Evolutionary conservation across 1,140 invertebrate genomes (phyloP), one percentile per base, ranked within the genome.

Genomic region (Eueides isabella): DNA sequence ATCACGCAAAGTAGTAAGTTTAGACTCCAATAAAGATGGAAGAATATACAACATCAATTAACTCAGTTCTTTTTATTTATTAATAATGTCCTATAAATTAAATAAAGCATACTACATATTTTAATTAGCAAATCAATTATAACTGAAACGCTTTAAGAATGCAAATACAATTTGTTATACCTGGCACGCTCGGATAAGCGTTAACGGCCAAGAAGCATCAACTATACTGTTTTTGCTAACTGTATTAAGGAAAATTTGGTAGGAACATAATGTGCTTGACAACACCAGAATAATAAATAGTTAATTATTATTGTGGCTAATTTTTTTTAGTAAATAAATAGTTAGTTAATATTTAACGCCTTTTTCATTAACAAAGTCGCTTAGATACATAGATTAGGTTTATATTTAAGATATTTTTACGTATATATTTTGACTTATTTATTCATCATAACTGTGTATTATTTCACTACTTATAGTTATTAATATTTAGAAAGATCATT

Each of bases 41-140:
- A n/a, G n/a, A n/a, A n/a, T n/a, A n/a, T n/a, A n/a, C n/a, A n/a
- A n/a, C n/a, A n/a, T n/a, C n/a, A n/a, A n/a, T n/a, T n/a, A n/a
- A n/a, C n/a, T n/a, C n/a, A n/a, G n/a, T n/a, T n/a, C n/a, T n/a
- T n/a, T n/a, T n/a, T n/a, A n/a, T n/a, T n/a, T n/a, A n/a, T n/a
- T n/a, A n/a, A n/a, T n/a, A n/a, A n/a, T n/a, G n/a, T n/a, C n/a
- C n/a, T n/a, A n/a, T 55, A 55, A 55, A 55, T 55, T 26, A 4
- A 44, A 44, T 44, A 44, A 44, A 19, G 41, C 41, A 16, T 44
- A 44, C 41, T 35, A 29, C 11, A 64, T 73, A 66, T 73, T 73
- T 68, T 73, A 38, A 73, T 63, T 68, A 63, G 38, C 30, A 63
- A 73, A 73, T 73, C 66, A 68, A 68, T 68, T 73, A 67, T 14